Percentiles rank a stretch among this genome's conserved stretches.
Evolutionary conservation across 2,888 invertebrate species (phyloP).

Genomic region (Cenopis cana): DNA sequence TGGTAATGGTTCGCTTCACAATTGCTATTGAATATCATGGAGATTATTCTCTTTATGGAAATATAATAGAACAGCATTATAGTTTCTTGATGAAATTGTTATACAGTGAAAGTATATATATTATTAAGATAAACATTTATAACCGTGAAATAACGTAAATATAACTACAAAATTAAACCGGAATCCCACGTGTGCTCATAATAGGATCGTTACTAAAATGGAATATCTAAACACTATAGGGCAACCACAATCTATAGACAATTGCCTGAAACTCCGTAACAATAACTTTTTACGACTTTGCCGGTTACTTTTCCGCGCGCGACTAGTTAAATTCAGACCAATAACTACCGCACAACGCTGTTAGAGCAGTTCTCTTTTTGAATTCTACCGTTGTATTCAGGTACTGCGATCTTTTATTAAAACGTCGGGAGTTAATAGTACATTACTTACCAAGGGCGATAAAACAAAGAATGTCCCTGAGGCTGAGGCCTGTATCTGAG

Average conservation of each 20-base stretch:
- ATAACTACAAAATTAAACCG: neutral
- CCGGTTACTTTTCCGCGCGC: slow-evolving; percentile 14
- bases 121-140: neutral
- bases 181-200: slow-evolving; percentile 30
- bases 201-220: slow-evolving; percentile 32
- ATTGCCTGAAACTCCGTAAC: slow-evolving; percentile 30
- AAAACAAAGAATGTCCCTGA: too few relatives aligned
- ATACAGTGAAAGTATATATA: neutral
- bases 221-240: slow-evolving; percentile 26
- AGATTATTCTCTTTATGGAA: neutral
- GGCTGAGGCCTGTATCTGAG: too few relatives aligned
- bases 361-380: neutral
- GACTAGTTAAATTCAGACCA: slow-evolving; percentile 28
- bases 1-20: slow-evolving; percentile 35
- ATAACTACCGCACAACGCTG: neutral
- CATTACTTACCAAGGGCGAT: too few relatives aligned
- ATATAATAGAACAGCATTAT: neutral
- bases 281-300: slow-evolving; percentile 30
- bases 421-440: too few relatives aligned
- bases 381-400: slow-evolving; percentile 2
- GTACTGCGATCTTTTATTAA: too few relatives aligned
- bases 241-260: slow-evolving; percentile 25
- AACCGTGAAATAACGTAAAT: neutral
- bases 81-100: neutral
- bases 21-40: neutral